Percentiles rank a stretch among this genome's conserved stretches.
Conservation (phyloP, 1,140 invertebrate genomes). For the Drosophila repleta region DNA sequence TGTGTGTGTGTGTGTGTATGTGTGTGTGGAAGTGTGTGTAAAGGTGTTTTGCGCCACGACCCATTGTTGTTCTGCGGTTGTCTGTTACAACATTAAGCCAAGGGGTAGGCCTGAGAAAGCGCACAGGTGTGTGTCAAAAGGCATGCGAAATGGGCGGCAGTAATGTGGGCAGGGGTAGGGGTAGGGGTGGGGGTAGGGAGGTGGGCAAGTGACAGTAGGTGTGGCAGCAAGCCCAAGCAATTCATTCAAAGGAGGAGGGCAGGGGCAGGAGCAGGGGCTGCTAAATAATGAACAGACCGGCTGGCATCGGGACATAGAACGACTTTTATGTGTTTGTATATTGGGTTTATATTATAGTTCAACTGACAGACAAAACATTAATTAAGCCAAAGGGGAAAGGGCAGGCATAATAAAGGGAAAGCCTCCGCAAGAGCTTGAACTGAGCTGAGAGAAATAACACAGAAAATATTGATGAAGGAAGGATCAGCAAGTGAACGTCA, state of each 20-base stretch:
- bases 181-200: neutral
- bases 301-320: neutral
- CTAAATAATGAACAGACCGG: conserved; percentile 19
- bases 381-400: conserved; percentile 16
- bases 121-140: conserved; percentile 81
- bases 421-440: neutral
- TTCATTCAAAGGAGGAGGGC: neutral
- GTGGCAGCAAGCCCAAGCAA: conserved; percentile 1
- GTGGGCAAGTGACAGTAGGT: neutral
- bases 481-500: too few relatives aligned
- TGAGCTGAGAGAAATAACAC: neutral
- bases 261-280: neutral
- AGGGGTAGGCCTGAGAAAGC: conserved; percentile 63
- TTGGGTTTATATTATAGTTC: conserved; percentile 27
- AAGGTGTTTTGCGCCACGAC: conserved; percentile 42
- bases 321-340: conserved; percentile 8
- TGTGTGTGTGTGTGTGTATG: conserved; percentile 10
- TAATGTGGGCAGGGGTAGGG: neutral
- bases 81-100: conserved; percentile 70
- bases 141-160: conserved; percentile 39
- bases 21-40: conserved; percentile 26
- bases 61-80: conserved; percentile 69
- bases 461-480: too few relatives aligned
- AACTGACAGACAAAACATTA: conserved; percentile 28
- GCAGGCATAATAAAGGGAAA: neutral